Percentiles rank a stretch among this genome's conserved stretches.
These are phyloP conservation scores for Cichladusa arquata DNA, from an alignment of 2,113 vertebrate species.

Conservation along the genomic window DNA sequence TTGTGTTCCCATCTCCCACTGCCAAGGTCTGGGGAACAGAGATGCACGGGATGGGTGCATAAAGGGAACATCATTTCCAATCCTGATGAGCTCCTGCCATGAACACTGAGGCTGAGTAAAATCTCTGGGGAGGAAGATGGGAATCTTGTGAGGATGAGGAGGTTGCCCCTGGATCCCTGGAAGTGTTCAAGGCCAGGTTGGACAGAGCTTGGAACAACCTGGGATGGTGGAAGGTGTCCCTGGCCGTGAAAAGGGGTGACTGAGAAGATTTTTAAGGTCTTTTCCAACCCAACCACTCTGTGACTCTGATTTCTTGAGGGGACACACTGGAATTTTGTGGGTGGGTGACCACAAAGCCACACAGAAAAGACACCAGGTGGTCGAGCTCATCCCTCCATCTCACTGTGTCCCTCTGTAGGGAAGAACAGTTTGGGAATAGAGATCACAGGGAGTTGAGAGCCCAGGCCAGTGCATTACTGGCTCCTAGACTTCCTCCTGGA, in stretches of 20 bases:
- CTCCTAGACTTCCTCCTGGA: background rate
- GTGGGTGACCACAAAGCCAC: background rate
- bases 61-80: background rate
- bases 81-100: background rate
- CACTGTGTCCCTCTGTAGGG: background rate
- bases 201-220: fast-evolving
- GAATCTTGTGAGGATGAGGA: fast-evolving
- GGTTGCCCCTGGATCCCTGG: background rate
- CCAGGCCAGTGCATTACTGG: background rate
- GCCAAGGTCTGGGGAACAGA: background rate
- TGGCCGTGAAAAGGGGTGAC: background rate
- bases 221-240: background rate
- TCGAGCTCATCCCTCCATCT: background rate
- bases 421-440: background rate
- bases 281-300: background rate
- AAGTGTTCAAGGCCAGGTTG: fast-evolving
- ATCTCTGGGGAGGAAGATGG: background rate
- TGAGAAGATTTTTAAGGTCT: background rate
- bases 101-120: background rate
- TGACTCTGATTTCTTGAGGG: background rate
- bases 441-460: background rate
- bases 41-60: fast-evolving
- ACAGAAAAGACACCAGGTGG: fast-evolving
- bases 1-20: background rate
- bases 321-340: background rate